These are phyloP conservation scores for Drosophila melanogaster DNA, from an alignment of 1,140 invertebrate species.

Conservation along the genomic window DNA sequence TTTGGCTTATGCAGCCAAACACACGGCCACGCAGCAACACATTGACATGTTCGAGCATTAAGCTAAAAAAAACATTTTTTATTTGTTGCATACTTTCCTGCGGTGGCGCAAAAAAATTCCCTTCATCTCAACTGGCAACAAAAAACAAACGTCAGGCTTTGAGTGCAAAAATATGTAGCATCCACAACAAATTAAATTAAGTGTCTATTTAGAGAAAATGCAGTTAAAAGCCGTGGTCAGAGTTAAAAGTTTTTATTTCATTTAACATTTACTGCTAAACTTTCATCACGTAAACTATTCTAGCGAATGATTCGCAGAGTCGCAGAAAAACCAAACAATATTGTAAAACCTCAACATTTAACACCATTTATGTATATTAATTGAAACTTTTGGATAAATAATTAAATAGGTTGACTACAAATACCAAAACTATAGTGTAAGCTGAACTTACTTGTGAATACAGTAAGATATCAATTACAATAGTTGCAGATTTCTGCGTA, in stretches of 20 bases:
- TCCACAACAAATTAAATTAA: slow-evolving; percentile 11
- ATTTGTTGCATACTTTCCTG: slow-evolving; percentile 62
- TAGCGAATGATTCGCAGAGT: too few relatives aligned
- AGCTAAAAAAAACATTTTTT: slow-evolving; percentile 33
- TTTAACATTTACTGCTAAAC: not conserved
- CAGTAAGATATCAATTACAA: too few relatives aligned
- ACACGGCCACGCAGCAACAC: slow-evolving; percentile 3
- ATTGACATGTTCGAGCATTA: slow-evolving; percentile 36
- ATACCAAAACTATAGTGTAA: too few relatives aligned
- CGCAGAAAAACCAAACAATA: not conserved
- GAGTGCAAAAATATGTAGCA: slow-evolving; percentile 16
- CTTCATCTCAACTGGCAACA: slow-evolving; percentile 4
- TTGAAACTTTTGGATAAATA: not conserved
- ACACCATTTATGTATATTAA: too few relatives aligned
- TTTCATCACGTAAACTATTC: not conserved
- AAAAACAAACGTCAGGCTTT: slow-evolving; percentile 5
- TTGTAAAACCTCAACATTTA: too few relatives aligned
- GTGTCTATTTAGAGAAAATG: slow-evolving; percentile 6
- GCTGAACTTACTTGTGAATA: too few relatives aligned
- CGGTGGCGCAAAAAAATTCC: slow-evolving; percentile 48
- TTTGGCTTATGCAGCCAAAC: slow-evolving; percentile 53
- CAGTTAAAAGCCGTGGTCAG: slow-evolving; percentile 1
- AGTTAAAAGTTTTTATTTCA: not conserved
- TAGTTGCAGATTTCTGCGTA: not conserved
- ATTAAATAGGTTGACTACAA: too few relatives aligned